Evolutionary conservation across 2,797 vertebrate genomes (phyloP).

Genomic region (Eidolon dupreanum): DNA sequence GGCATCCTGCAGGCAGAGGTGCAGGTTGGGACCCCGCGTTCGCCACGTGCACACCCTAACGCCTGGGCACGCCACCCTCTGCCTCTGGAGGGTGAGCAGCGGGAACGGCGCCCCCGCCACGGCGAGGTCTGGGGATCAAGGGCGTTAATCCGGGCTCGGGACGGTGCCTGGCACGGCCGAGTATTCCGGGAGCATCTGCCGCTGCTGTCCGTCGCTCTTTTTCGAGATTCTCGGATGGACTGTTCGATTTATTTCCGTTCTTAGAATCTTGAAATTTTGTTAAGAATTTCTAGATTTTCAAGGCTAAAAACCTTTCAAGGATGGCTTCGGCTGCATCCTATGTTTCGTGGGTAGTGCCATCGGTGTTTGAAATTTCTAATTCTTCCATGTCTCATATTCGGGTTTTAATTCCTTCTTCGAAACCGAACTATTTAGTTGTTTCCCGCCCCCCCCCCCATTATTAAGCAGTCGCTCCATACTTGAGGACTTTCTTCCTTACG

Average conservation of each 20-base stretch:
- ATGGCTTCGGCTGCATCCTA: not conserved
- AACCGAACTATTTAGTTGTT: not conserved
- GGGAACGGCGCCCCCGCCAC: no score
- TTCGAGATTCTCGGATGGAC: not conserved
- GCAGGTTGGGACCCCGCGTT: not conserved
- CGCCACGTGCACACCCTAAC: not conserved
- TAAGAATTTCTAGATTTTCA: conserved; percentile 47
- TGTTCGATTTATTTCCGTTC: not conserved
- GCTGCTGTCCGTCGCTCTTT: no score
- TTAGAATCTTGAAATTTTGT: not conserved
- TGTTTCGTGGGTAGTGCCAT: not conserved
- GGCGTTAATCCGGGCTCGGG: not conserved
- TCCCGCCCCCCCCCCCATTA: not conserved
- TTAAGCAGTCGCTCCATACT: not conserved
- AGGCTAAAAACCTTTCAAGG: conserved; percentile 5
- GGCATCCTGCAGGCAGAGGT: not conserved
- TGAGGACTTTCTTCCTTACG: conserved; percentile 3
- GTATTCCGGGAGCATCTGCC: no score
- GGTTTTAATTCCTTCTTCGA: not conserved
- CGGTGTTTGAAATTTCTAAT: not conserved
- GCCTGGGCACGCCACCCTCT: not conserved
- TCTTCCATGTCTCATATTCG: no score
- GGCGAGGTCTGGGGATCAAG: not conserved
- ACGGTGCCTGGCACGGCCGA: not conserved
- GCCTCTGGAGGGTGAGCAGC: not conserved